Evolutionary conservation across 2,888 invertebrate species (phyloP).

Genomic region (Lycophotia porphyrea): DNA sequence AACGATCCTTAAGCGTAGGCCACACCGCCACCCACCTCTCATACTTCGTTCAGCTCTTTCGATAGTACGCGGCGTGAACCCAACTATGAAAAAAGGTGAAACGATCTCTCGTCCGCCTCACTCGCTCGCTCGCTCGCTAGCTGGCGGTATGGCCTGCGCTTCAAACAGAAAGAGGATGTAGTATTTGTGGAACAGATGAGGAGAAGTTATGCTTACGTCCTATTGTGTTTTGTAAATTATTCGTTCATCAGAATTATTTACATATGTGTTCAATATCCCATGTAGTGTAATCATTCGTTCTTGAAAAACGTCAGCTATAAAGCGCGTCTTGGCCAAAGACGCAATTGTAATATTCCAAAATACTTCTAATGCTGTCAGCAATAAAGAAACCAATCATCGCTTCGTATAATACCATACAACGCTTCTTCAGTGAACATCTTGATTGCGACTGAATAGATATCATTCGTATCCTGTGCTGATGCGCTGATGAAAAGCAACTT

Average conservation of each 20-base stretch:
- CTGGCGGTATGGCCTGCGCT: no score
- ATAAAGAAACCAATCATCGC: conserved; percentile 5
- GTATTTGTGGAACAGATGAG: neutral
- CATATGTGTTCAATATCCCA: neutral
- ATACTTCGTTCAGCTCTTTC: no score
- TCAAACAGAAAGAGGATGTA: no score
- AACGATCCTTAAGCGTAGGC: neutral
- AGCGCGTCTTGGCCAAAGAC: neutral
- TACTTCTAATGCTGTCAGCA: neutral
- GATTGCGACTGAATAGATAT: conserved; percentile 25
- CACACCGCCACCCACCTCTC: no score
- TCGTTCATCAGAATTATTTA: no score
- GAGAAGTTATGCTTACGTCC: no score
- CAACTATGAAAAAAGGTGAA: no score
- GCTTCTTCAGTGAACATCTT: neutral
- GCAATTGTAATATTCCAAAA: conserved; percentile 3
- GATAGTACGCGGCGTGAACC: no score
- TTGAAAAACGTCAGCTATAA: neutral
- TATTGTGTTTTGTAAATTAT: no score
- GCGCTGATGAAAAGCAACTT: conserved; percentile 6
- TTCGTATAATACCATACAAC: neutral
- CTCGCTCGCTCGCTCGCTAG: no score
- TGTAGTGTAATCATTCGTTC: neutral
- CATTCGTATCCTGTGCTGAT: conserved; percentile 4
- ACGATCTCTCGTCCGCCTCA: no score